Conservation (phyloP, 2,113 vertebrate species). For the Todiramphus saurophagus region DNA sequence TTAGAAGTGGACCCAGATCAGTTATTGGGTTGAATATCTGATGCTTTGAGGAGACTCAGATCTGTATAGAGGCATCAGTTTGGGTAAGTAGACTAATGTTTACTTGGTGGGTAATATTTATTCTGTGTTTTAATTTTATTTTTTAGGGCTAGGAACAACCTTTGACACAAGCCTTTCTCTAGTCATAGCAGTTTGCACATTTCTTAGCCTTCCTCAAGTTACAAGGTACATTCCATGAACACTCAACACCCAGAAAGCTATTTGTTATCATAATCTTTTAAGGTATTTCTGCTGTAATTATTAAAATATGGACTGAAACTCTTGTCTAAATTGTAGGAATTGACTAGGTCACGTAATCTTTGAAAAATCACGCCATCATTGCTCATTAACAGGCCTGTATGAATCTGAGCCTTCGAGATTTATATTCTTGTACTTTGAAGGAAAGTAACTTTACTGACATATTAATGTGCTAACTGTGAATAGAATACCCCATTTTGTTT, state of each 20-base stretch:
- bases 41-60: neutral
- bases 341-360: conserved; percentile 24
- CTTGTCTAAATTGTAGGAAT: conserved; percentile 53
- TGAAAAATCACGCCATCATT: conserved; percentile 56
- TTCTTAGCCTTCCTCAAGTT: neutral
- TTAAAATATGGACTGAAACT: conserved; percentile 49
- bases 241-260: neutral
- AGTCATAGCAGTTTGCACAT: rapidly evolving
- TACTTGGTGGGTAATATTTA: neutral
- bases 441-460: conserved; percentile 80
- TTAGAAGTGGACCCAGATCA: neutral
- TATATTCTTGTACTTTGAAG: conserved; percentile 69
- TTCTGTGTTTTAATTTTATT: neutral
- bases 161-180: neutral
- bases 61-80: neutral
- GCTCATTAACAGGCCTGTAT: conserved; percentile 48
- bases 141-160: neutral
- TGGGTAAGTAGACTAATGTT: neutral
- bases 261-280: neutral
- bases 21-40: neutral
- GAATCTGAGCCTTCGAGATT: conserved; percentile 61
- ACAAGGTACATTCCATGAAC: neutral
- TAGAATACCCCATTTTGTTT: conserved; percentile 71
- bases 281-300: conserved; percentile 52
- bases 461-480: conserved; percentile 79